Evolutionary conservation across 2,888 invertebrate genomes (phyloP).

Genomic region (Globia sparganii): DNA sequence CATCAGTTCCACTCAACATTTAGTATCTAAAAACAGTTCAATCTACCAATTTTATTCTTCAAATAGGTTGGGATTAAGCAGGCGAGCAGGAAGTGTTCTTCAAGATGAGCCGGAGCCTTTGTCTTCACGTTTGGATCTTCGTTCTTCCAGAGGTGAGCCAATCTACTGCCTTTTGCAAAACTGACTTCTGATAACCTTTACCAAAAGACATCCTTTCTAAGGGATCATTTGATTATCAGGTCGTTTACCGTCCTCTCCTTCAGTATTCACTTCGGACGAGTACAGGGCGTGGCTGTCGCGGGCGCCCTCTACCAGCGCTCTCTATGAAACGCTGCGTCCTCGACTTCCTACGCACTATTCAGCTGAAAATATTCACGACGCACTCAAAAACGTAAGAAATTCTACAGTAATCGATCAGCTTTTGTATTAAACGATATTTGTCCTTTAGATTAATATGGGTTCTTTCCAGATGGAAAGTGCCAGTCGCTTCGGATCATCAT

Average conservation of each 20-base stretch:
- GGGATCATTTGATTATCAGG: constrained; percentile 73
- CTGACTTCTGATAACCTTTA: background rate
- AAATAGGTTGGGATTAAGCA: constrained; percentile 82
- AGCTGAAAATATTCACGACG: constrained; percentile 97
- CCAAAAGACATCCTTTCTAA: constrained; percentile 32
- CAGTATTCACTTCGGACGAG: constrained; percentile 97
- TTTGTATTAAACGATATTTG: background rate
- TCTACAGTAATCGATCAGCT: constrained; percentile 5
- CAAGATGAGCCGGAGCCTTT: constrained; percentile 88
- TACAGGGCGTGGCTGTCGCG: constrained; percentile 98
- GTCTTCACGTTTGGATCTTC: constrained; percentile 87
- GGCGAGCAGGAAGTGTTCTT: constrained; percentile 86
- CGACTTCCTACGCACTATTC: constrained; percentile 95
- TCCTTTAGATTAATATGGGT: constrained; percentile 15
- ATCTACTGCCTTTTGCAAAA: background rate
- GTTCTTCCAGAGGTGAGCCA: constrained; percentile 86
- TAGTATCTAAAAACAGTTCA: background rate
- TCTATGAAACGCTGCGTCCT: constrained; percentile 97
- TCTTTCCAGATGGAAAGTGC: constrained; percentile 88
- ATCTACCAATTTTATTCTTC: constrained; percentile 33
- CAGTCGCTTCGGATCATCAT: constrained; percentile 91
- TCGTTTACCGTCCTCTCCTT: constrained; percentile 86
- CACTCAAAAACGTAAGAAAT: constrained; percentile 94
- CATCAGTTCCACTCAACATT: constrained; percentile 15
- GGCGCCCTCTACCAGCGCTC: constrained; percentile 97